Conservation (phyloP, 2,113 vertebrate genomes). For the Xenopus tropicalis region UCB_Xtro_10.0 CM004449.2:100734001-100734500, state of each 20-base stretch:
- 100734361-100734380: conserved; percentile 31
- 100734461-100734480: conserved; percentile 41
- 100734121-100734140: background rate
- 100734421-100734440: conserved; percentile 27
- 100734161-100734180: conserved; percentile 8
- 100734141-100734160: background rate
- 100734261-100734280: conserved; percentile 1
- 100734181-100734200: conserved; percentile 19
- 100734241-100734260: background rate
- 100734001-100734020: no score
- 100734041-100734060: no score
- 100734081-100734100: no score
- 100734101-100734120: no score
- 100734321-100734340: conserved; percentile 38
- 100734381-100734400: background rate
- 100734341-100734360: conserved; percentile 43
- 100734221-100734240: conserved; percentile 4
- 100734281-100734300: conserved; percentile 19
- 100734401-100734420: conserved; percentile 8
- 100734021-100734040: no score
- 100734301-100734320: conserved; percentile 36
- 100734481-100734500: conserved; percentile 31
- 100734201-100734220: background rate
- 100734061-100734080: no score
- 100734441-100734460: conserved; percentile 38